phyloP scores from a whole-genome alignment of 2,888 invertebrate species.

The Spisula solida region DNA sequence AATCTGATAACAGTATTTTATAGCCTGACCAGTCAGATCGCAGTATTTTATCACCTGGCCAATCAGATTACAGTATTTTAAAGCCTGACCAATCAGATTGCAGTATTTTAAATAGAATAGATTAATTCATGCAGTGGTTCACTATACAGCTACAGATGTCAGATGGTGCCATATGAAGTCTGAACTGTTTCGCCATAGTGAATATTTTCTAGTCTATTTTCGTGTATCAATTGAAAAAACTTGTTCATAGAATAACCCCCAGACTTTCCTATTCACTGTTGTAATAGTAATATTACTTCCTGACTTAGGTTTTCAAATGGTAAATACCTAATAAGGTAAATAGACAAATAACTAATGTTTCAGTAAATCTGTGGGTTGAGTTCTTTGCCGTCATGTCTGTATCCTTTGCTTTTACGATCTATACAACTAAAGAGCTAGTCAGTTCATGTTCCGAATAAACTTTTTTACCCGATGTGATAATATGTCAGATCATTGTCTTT shows the following conservation, averaged over 20 bases:
- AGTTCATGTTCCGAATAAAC: neutral
- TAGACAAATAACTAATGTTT: neutral
- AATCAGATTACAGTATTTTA: too few species aligned
- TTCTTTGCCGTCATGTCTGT: neutral
- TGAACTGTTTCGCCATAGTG: neutral
- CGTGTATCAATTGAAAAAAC: neutral
- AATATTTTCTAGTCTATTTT: neutral
- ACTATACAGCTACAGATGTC: constrained; percentile 2
- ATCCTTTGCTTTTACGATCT: neutral
- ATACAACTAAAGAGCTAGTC: neutral
- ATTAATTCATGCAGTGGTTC: constrained; percentile 12
- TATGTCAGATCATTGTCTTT: neutral
- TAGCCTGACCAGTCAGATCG: too few species aligned
- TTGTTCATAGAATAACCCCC: neutral
- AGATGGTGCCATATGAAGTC: neutral
- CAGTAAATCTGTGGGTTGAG: neutral
- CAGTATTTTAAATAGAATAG: neutral
- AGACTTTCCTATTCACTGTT: neutral
- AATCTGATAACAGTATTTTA: too few species aligned
- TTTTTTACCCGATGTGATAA: constrained; percentile 1
- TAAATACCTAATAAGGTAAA: neutral
- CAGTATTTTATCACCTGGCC: too few species aligned
- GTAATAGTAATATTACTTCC: neutral
- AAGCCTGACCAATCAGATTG: neutral
- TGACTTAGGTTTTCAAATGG: neutral